Percentiles rank a stretch among this genome's conserved stretches.
Conservation (phyloP, 2,797 vertebrate genomes). For the Poeciliopsis presidionis region DNA sequence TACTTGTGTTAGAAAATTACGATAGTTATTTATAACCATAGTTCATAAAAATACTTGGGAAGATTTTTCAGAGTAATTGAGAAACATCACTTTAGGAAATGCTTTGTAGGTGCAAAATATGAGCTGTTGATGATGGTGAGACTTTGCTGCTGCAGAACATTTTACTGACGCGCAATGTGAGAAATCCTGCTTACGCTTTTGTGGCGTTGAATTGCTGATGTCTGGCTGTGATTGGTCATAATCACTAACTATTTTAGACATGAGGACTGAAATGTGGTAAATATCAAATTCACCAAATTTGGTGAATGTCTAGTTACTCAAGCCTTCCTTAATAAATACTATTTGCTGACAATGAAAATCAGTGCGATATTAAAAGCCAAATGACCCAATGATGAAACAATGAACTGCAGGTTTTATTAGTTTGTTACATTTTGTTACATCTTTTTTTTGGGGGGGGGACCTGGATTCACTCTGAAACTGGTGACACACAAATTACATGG, state of each 20-base stretch:
- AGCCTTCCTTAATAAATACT: neutral
- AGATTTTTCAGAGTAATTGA: neutral
- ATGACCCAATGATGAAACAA: neutral
- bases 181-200: neutral
- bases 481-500: constrained; percentile 15
- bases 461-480: constrained; percentile 4
- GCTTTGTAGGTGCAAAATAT: neutral
- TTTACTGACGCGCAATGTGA: neutral
- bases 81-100: neutral
- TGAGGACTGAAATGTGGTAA: neutral
- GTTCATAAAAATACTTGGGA: neutral
- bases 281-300: neutral
- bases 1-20: neutral
- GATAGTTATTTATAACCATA: neutral
- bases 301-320: neutral
- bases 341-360: neutral
- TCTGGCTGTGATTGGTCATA: neutral
- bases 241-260: neutral
- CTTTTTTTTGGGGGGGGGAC: neutral
- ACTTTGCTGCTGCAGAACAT: neutral
- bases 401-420: neutral
- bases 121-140: neutral
- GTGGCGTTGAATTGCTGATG: neutral
- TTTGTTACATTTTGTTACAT: neutral
- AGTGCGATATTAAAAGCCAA: neutral